Percentiles rank a stretch among this genome's conserved stretches.
These are phyloP conservation scores for Lagopus muta DNA, from an alignment of 2,113 vertebrate genomes.

Conservation along the genomic window DNA sequence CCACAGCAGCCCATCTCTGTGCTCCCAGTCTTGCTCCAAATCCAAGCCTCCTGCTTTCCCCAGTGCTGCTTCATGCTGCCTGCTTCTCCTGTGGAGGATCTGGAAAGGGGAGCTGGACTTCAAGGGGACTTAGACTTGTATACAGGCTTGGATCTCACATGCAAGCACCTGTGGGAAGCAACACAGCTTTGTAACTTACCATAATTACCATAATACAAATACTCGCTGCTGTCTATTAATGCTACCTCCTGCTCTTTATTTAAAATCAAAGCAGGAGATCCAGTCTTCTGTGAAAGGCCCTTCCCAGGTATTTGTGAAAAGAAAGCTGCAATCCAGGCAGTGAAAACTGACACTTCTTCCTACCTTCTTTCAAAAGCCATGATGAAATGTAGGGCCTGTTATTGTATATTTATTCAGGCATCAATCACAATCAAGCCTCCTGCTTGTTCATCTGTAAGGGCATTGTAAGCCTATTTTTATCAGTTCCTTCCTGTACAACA, in stretches of 20 bases:
- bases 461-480: constrained; percentile 91
- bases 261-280: not conserved
- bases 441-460: constrained; percentile 77
- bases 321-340: constrained; percentile 37
- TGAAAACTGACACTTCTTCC: constrained; percentile 67
- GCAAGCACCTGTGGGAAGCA: not conserved
- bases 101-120: not conserved
- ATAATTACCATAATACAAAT: not conserved
- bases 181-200: not conserved
- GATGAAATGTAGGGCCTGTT: constrained; percentile 79
- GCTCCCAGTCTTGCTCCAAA: not conserved
- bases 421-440: constrained; percentile 83
- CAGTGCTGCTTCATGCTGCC: not conserved
- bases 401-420: constrained; percentile 86
- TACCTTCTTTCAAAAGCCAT: constrained; percentile 66
- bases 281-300: constrained; percentile 10
- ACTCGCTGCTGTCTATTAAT: not conserved
- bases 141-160: not conserved
- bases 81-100: not conserved
- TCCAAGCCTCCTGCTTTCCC: not conserved
- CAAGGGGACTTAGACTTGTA: not conserved
- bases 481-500: constrained; percentile 86
- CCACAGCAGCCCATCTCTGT: not conserved
- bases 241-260: not conserved
- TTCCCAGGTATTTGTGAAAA: constrained; percentile 64